phyloP scores from a whole-genome alignment of 2,888 invertebrate genomes.

The Temnothorax rugatulus region DNA sequence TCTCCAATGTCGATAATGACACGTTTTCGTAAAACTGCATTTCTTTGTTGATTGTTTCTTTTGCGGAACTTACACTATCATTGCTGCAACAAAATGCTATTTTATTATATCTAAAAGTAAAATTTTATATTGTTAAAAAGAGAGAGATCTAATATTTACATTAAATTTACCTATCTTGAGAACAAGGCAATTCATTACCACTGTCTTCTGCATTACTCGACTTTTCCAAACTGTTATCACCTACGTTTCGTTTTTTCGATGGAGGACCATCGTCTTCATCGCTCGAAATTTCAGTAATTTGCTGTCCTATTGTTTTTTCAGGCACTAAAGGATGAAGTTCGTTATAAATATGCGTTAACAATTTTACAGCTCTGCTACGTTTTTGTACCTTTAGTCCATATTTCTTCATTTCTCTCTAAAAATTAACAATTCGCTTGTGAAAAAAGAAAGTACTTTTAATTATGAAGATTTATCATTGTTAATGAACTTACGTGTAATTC shows the following conservation, averaged over 20 bases:
- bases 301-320: constrained; percentile 12
- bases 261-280: constrained; percentile 66
- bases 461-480: neutral
- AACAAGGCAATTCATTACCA: constrained; percentile 45
- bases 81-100: constrained; percentile 42
- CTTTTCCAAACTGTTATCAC: constrained; percentile 33
- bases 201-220: neutral
- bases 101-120: constrained; percentile 4
- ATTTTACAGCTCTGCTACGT: constrained; percentile 86
- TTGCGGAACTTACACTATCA: constrained; percentile 32
- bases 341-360: constrained; percentile 88
- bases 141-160: constrained; percentile 17
- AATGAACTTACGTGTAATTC: constrained; percentile 86
- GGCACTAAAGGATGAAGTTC: constrained; percentile 86
- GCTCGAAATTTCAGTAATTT: constrained; percentile 52
- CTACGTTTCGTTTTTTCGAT: constrained; percentile 62
- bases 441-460: neutral
- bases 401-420: constrained; percentile 87
- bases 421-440: constrained; percentile 22
- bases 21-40: constrained; percentile 73
- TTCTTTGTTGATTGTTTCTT: constrained; percentile 69
- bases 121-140: neutral
- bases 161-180: constrained; percentile 57
- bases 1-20: constrained; percentile 46
- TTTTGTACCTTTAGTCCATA: constrained; percentile 87